Base-by-base conservation (phyloP, 2,797 vertebrate genomes). In the Astyanax mexicanus region DNA sequence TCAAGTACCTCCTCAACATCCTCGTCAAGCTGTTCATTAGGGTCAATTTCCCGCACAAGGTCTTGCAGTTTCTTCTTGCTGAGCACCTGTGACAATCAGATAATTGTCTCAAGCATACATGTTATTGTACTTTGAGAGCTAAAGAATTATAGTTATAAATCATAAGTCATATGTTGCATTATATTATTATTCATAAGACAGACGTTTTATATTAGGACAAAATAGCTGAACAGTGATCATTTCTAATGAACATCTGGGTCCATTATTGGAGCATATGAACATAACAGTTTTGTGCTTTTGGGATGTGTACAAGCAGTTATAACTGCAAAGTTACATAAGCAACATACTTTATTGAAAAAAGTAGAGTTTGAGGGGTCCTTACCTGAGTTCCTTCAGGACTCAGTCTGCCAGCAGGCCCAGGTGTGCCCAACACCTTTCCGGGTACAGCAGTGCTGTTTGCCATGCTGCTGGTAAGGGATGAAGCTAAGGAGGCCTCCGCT, bases 61-160 rank as follows among this genome's bases (percentile, higher is more conserved):
- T 99, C 98, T 85, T 99, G 98, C 72, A 99, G 87, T 81, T 99
- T 99, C 93, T 99, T 99, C 92, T 99, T 99, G 72, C 95, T 98
- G 81, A 99, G 94, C 77, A 99, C 96, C 98, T 99, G 83, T 4
- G 64, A 64, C 4, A 38, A 8, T n/a, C n/a, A n/a, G n/a, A n/a
- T n/a, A n/a, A n/a, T n/a, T n/a, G n/a, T n/a, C n/a, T n/a, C n/a
- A n/a, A n/a, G n/a, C n/a, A n/a, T n/a, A n/a, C n/a, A n/a, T n/a
- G n/a, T n/a, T n/a, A n/a, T n/a, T n/a, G n/a, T n/a, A n/a, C n/a
- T n/a, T n/a, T n/a, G n/a, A n/a, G n/a, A n/a, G n/a, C n/a, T n/a
- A n/a, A n/a, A n/a, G n/a, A n/a, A n/a, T n/a, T n/a, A n/a, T n/a
- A n/a, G n/a, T n/a, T n/a, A n/a, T n/a, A n/a, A n/a, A n/a, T n/a